A percentile compares a stretch with the other conserved stretches of the same genome.
phyloP scores from a whole-genome alignment of 2,113 vertebrate genomes.

The Atherinomorus stipes region DNA sequence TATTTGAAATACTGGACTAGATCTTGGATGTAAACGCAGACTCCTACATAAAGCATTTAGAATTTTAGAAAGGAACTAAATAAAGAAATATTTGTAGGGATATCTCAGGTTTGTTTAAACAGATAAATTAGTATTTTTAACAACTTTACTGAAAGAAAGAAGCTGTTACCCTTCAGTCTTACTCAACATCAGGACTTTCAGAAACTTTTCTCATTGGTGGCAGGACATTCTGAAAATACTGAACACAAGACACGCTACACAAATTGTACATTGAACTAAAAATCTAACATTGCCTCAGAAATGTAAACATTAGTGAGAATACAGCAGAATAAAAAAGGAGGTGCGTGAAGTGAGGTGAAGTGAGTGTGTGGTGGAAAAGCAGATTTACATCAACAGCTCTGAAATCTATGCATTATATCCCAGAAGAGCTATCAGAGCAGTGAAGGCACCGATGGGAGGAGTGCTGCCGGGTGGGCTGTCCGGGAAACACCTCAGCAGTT shows the following conservation, averaged over 20 bases:
- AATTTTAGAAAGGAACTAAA: background rate
- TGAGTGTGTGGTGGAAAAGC: background rate
- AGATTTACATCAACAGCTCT: slow-evolving; percentile 18
- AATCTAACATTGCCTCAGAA: background rate
- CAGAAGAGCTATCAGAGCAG: slow-evolving; percentile 38
- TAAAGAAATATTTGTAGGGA: too few relatives aligned
- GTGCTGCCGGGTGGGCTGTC: slow-evolving; percentile 1
- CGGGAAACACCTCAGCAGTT: background rate
- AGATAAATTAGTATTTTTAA: too few relatives aligned
- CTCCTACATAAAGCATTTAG: background rate
- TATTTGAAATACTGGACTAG: too few relatives aligned
- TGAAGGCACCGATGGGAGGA: slow-evolving; percentile 64
- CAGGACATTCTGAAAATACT: slow-evolving; percentile 9
- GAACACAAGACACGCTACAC: slow-evolving; percentile 32
- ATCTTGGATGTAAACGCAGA: too few relatives aligned
- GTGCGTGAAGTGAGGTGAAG: slow-evolving; percentile 7
- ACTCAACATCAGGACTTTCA: too few relatives aligned
- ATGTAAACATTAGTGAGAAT: slow-evolving; percentile 60
- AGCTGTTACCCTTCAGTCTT: too few relatives aligned
- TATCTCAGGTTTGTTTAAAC: too few relatives aligned
- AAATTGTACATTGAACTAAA: background rate
- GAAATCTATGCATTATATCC: slow-evolving; percentile 18
- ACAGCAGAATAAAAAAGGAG: background rate
- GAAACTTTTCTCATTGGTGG: too few relatives aligned
- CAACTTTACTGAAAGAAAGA: too few relatives aligned